Conservation (phyloP, 2,888 invertebrate genomes). For the Saturnia japonica region DNA sequence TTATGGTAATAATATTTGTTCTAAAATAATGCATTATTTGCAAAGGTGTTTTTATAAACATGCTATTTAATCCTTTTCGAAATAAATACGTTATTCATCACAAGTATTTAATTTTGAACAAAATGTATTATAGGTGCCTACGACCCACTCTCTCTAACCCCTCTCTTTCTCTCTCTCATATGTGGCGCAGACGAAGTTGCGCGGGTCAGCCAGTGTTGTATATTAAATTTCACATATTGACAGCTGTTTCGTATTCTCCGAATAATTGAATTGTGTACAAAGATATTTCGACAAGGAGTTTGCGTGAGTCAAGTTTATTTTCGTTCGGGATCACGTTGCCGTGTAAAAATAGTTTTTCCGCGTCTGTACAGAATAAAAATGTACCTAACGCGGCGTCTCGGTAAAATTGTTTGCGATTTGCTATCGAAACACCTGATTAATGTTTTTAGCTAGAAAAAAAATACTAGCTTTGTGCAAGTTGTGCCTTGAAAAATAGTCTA, state of each 20-base stretch:
- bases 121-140: no score
- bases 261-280: neutral
- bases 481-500: neutral
- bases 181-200: no score
- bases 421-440: neutral
- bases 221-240: neutral
- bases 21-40: no score
- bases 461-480: neutral
- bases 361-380: neutral
- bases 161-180: no score
- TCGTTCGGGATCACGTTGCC: neutral
- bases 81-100: no score
- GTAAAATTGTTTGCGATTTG: neutral
- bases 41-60: no score
- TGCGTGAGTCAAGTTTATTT: slow-evolving; percentile 4
- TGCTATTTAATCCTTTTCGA: no score
- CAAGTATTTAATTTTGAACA: no score
- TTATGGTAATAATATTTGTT: no score
- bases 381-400: neutral
- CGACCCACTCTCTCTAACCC: no score
- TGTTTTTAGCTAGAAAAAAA: neutral
- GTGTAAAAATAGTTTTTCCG: slow-evolving; percentile 5
- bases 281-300: neutral
- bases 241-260: neutral
- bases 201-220: no score